Evolutionary conservation across 2,113 vertebrate species (phyloP).

Genomic region (Danionella cerebrum): DNA sequence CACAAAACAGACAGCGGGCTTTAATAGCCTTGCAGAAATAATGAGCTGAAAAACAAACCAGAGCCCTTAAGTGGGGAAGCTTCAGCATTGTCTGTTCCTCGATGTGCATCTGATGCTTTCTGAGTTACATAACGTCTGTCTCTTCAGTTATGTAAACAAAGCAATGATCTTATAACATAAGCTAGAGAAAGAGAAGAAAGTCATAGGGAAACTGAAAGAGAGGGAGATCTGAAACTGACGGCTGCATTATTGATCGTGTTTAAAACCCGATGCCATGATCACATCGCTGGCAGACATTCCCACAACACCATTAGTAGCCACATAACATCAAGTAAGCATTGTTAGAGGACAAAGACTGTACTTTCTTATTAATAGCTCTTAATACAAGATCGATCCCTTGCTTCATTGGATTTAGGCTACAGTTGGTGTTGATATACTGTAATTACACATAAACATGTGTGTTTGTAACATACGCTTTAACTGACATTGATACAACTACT

Average conservation of each 20-base stretch:
- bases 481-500: neutral
- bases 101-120: too few species aligned
- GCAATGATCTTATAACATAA: too few species aligned
- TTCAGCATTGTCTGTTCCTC: neutral
- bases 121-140: neutral
- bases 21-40: neutral
- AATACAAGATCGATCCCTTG: neutral
- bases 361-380: neutral
- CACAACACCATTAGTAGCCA: neutral
- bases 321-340: slow-evolving; percentile 14
- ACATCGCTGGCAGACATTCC: neutral
- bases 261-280: slow-evolving; percentile 13
- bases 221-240: slow-evolving; percentile 14
- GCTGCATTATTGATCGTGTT: slow-evolving; percentile 24
- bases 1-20: neutral
- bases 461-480: neutral
- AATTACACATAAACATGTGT: neutral
- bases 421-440: neutral
- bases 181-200: neutral
- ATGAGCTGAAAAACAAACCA: neutral
- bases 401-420: neutral
- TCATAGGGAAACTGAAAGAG: neutral
- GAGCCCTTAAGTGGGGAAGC: neutral
- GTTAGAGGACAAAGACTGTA: neutral
- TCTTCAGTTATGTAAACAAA: slow-evolving; percentile 35